Conservation (phyloP, 2,113 vertebrate genomes). For the Gymnocephalus cernua region DNA sequence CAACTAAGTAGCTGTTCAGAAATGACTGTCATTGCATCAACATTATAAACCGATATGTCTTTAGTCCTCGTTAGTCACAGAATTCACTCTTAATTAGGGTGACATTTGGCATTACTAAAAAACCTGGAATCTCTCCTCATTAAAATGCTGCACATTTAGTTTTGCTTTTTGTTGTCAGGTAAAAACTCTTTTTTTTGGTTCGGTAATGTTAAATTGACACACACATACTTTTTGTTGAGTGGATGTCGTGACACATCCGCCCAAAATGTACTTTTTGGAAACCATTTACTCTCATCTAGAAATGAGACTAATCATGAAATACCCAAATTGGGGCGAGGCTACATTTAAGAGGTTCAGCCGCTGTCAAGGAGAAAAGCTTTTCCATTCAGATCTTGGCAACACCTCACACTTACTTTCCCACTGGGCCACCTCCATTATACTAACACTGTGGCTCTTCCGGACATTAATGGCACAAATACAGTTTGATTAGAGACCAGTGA, state of each 20-base stretch:
- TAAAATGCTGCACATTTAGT: constrained; percentile 38
- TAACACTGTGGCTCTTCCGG: constrained; percentile 50
- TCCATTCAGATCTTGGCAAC: constrained; percentile 73
- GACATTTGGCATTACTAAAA: constrained; percentile 44
- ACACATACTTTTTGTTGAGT: neutral
- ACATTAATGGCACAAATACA: constrained; percentile 73
- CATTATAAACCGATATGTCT: constrained; percentile 26
- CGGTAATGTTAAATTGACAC: neutral
- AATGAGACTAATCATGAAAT: constrained; percentile 19
- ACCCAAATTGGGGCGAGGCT: constrained; percentile 26
- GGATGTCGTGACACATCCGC: neutral
- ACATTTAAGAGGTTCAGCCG: constrained; percentile 50
- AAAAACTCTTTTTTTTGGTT: neutral
- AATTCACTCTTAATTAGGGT: constrained; percentile 59
- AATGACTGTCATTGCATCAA: constrained; percentile 38
- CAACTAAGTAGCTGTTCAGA: constrained; percentile 3
- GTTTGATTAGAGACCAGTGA: constrained; percentile 79
- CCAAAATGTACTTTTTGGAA: neutral
- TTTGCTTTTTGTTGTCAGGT: neutral
- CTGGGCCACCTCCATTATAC: constrained; percentile 63
- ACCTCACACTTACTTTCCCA: constrained; percentile 54
- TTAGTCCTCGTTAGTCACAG: constrained; percentile 30
- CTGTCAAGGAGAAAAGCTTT: constrained; percentile 77
- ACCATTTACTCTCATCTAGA: constrained; percentile 28
- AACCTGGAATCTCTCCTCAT: constrained; percentile 41